Evolutionary conservation across 2,888 invertebrate species (phyloP).

Genomic region (Drosophila flavopinicola): DNA sequence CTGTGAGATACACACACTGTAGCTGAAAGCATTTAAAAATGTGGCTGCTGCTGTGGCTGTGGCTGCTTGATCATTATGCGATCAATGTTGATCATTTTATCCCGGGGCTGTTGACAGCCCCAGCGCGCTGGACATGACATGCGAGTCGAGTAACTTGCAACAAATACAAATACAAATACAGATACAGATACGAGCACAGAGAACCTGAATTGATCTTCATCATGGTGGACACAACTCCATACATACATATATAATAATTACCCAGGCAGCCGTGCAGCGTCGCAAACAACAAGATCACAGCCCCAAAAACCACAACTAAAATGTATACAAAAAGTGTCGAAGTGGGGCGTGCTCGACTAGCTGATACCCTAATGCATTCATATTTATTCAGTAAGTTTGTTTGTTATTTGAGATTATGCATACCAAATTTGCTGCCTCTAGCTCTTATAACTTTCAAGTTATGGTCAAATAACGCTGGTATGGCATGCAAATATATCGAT

Average conservation of each 20-base stretch:
- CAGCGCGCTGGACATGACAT: slow-evolving; percentile 83
- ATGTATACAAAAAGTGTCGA: neutral
- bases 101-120: slow-evolving; percentile 83
- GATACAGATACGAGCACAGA: slow-evolving; percentile 1
- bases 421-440: no score
- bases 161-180: slow-evolving; percentile 24
- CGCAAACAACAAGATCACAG: slow-evolving; percentile 57
- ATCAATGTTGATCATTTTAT: slow-evolving; percentile 84
- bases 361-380: no score
- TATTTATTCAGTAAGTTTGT: no score
- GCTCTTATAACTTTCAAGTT: no score
- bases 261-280: slow-evolving; percentile 49
- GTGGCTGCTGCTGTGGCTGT: slow-evolving; percentile 37
- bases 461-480: no score
- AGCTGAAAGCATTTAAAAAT: slow-evolving; percentile 66
- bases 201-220: slow-evolving; percentile 72
- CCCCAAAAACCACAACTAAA: slow-evolving; percentile 27
- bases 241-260: slow-evolving; percentile 74
- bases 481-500: no score
- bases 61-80: slow-evolving; percentile 81
- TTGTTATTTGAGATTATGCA: no score
- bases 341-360: no score
- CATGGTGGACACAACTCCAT: slow-evolving; percentile 70
- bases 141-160: slow-evolving; percentile 69
- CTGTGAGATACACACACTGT: neutral